phyloP scores from a whole-genome alignment of 2,888 invertebrate genomes.

The Latrodectus hesperus region DNA sequence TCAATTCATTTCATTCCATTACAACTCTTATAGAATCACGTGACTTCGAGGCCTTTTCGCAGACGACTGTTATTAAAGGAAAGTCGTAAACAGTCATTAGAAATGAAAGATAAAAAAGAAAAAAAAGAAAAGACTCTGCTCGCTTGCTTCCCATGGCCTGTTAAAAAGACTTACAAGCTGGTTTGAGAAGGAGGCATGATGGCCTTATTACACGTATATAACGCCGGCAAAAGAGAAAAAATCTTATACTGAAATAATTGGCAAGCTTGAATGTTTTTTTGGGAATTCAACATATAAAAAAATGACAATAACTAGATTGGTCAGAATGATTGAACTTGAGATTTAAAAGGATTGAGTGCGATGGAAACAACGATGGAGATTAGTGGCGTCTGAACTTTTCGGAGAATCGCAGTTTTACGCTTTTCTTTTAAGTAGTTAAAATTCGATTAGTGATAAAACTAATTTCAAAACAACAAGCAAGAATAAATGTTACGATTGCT shows the following conservation, averaged over 20 bases:
- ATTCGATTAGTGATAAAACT: no score
- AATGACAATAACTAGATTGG: background rate
- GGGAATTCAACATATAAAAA: background rate
- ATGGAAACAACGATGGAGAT: background rate
- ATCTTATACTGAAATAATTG: slow-evolving; percentile 56
- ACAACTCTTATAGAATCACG: slow-evolving; percentile 52
- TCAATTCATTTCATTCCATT: slow-evolving; percentile 59
- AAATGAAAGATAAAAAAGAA: slow-evolving; percentile 7
- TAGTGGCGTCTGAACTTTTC: background rate
- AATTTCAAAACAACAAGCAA: no score
- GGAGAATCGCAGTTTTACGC: no score
- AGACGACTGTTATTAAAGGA: slow-evolving; percentile 67
- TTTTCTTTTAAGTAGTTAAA: no score
- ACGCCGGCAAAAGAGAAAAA: slow-evolving; percentile 38
- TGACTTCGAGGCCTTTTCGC: slow-evolving; percentile 30
- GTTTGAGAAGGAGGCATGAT: slow-evolving; percentile 42
- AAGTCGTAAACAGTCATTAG: slow-evolving; percentile 68
- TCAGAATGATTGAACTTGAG: background rate
- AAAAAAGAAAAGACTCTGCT: slow-evolving; percentile 8
- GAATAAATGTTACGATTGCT: no score
- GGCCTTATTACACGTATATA: slow-evolving; percentile 61
- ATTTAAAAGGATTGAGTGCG: background rate
- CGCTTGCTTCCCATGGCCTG: slow-evolving; percentile 31
- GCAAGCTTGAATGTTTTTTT: slow-evolving; percentile 16
- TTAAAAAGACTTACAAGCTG: slow-evolving; percentile 32